Evolutionary conservation across 1,140 invertebrate genomes (phyloP).

Genomic region (Drosophila teissieri): DNA sequence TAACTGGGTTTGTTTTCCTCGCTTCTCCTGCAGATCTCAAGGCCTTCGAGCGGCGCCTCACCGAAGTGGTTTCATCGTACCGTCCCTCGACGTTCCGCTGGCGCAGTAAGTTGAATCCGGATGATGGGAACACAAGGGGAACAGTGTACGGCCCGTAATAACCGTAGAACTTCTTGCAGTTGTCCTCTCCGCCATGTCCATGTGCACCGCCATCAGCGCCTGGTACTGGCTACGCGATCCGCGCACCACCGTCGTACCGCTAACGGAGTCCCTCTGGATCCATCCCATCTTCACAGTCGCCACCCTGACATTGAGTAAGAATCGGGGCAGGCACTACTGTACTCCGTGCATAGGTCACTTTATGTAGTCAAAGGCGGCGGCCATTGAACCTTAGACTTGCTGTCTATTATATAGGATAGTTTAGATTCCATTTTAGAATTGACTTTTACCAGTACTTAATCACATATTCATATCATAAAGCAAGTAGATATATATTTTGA

Average conservation of each 20-base stretch:
- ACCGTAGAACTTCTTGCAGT: slow-evolving; percentile 86
- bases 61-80: slow-evolving; percentile 97
- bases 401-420: too few relatives aligned
- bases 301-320: slow-evolving; percentile 91
- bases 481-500: too few relatives aligned
- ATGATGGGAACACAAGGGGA: not conserved
- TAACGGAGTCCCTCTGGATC: slow-evolving; percentile 95
- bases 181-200: slow-evolving; percentile 92
- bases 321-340: not conserved
- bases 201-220: slow-evolving; percentile 95
- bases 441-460: too few relatives aligned
- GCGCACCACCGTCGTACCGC: slow-evolving; percentile 93
- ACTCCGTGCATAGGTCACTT: not conserved
- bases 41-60: slow-evolving; percentile 97
- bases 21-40: slow-evolving; percentile 91
- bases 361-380: not conserved
- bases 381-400: not conserved
- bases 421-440: too few relatives aligned
- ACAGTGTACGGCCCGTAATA: slow-evolving; percentile 9
- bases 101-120: slow-evolving; percentile 90
- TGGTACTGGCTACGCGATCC: slow-evolving; percentile 98
- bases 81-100: slow-evolving; percentile 96
- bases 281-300: slow-evolving; percentile 98
- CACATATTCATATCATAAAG: too few relatives aligned
- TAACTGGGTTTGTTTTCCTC: slow-evolving; percentile 28